A percentile compares a stretch with the other conserved stretches of the same genome.
Conservation (phyloP, 2,113 vertebrate genomes). For the Micronycteris hirsuta region DNA sequence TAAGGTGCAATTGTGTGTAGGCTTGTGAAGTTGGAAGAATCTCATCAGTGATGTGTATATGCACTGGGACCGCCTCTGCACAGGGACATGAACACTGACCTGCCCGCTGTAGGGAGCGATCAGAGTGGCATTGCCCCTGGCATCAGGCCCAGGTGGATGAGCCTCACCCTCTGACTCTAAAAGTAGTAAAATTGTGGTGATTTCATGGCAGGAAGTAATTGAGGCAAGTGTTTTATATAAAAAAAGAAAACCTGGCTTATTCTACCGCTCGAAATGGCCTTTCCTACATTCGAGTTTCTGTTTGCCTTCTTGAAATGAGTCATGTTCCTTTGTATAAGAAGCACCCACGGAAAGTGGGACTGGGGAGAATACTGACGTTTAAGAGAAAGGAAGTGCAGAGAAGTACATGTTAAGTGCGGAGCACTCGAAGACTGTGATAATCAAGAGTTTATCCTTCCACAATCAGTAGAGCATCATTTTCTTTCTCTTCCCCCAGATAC, state of each 20-base stretch:
- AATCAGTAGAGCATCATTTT: conserved; percentile 60
- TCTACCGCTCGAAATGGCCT: neutral
- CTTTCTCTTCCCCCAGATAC: conserved; percentile 9
- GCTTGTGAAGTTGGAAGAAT: neutral
- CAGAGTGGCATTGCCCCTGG: neutral
- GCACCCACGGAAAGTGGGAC: neutral
- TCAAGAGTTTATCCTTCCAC: neutral
- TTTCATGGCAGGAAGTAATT: neutral
- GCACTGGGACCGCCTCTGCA: too few species aligned
- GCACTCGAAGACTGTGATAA: neutral
- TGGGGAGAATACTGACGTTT: neutral
- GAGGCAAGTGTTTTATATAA: conserved; percentile 17
- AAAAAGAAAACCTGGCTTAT: neutral
- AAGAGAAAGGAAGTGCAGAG: neutral
- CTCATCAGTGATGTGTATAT: neutral
- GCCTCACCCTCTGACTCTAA: fast-evolving
- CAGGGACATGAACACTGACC: too few species aligned
- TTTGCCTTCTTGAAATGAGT: conserved; percentile 24
- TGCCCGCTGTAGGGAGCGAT: too few species aligned
- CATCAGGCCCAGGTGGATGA: neutral
- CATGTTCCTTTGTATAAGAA: neutral
- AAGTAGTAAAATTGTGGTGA: neutral
- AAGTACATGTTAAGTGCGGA: neutral
- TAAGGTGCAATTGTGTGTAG: neutral
- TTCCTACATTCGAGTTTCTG: conserved; percentile 20